phyloP scores from a whole-genome alignment of 92 coral and sea anemone species.

The Scolanthus callimorphus region DNA sequence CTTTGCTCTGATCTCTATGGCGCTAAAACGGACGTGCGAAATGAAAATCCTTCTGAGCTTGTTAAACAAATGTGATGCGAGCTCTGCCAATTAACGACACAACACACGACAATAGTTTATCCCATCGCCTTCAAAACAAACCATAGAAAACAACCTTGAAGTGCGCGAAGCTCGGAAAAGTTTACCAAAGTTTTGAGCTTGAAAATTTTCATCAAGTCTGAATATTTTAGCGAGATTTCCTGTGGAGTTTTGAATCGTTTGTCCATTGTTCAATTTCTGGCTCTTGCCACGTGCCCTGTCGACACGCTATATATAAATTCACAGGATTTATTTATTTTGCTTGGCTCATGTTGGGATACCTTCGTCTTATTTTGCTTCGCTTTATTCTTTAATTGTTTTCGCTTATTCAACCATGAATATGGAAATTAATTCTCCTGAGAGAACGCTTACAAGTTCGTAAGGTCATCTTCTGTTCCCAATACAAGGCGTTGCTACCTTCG shows the following conservation, averaged over 20 bases:
- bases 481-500: too few relatives aligned
- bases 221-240: not conserved
- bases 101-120: too few relatives aligned
- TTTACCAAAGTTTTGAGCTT: too few relatives aligned
- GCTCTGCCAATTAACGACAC: not conserved
- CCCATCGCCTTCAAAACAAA: too few relatives aligned
- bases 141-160: too few relatives aligned
- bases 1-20: too few relatives aligned
- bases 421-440: too few relatives aligned
- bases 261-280: conserved; percentile 27
- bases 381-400: conserved; percentile 59
- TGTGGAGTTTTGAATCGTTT: not conserved
- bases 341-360: conserved; percentile 19
- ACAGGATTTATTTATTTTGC: conserved; percentile 45
- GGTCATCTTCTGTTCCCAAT: too few relatives aligned
- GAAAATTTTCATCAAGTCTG: not conserved
- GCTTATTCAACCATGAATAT: conserved; percentile 43
- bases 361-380: conserved; percentile 46
- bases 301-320: conserved; percentile 58
- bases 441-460: too few relatives aligned
- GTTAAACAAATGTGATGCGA: not conserved
- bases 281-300: conserved; percentile 68
- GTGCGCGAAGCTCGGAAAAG: too few relatives aligned
- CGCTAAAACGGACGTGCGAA: too few relatives aligned
- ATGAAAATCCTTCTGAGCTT: not conserved